These are phyloP conservation scores for Drosophila incognita DNA, from an alignment of 2,888 invertebrate genomes.

Conservation along the genomic window DNA sequence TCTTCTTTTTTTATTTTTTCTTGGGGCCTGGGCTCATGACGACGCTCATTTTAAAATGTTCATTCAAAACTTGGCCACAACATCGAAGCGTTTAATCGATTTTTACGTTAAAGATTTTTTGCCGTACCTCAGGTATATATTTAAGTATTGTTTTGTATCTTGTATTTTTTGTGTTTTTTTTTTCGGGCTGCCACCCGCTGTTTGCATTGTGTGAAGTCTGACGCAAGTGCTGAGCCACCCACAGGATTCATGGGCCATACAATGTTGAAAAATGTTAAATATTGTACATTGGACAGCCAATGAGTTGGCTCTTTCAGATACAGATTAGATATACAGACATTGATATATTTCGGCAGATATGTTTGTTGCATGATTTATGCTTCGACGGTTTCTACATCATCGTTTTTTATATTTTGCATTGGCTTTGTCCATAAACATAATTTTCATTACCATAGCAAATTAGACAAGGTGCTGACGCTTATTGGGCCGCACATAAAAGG, in stretches of 20 bases:
- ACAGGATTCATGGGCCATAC: constrained; percentile 60
- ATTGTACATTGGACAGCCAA: constrained; percentile 43
- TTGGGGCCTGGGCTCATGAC: constrained; percentile 55
- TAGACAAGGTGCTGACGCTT: constrained; percentile 82
- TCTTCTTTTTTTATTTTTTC: background rate
- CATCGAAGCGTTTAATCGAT: constrained; percentile 81
- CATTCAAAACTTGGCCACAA: constrained; percentile 58
- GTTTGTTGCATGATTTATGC: constrained; percentile 66
- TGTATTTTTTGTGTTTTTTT: constrained; percentile 4
- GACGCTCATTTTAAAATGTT: constrained; percentile 57
- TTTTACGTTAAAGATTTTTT: constrained; percentile 58
- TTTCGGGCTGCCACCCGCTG: constrained; percentile 56
- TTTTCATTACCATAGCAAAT: constrained; percentile 81
- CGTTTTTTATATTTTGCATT: constrained; percentile 56
- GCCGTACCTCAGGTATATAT: constrained; percentile 30
- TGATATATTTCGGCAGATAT: constrained; percentile 19
- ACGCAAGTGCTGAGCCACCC: constrained; percentile 70
- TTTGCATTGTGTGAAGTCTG: constrained; percentile 61
- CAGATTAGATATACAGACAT: constrained; percentile 3
- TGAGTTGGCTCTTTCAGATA: constrained; percentile 63
- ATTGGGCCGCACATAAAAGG: constrained; percentile 60
- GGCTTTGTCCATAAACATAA: constrained; percentile 63
- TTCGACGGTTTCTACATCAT: constrained; percentile 26
- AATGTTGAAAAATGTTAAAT: constrained; percentile 45
- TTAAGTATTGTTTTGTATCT: constrained; percentile 1